A percentile compares a stretch with the other conserved stretches of the same genome.
These are phyloP conservation scores for Urophycis tenuis DNA, from an alignment of 2,797 vertebrate species.

Conservation along the genomic window DNA sequence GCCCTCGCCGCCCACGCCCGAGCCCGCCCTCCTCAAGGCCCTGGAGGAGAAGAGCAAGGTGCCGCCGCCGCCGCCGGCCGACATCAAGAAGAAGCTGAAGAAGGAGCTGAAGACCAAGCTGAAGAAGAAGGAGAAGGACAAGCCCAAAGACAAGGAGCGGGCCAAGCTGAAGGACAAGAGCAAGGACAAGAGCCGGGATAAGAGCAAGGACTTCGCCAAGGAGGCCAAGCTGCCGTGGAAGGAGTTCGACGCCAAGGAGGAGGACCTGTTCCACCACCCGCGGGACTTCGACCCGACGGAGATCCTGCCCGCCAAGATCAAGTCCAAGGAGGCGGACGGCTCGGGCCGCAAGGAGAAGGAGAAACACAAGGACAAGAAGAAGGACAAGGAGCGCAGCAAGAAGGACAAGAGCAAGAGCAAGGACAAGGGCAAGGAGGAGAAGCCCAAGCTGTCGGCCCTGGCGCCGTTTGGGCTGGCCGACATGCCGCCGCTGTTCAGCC, in stretches of 20 bases:
- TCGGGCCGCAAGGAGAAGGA: slow-evolving; percentile 85
- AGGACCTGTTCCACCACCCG: slow-evolving; percentile 72
- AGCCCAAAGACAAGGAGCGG: slow-evolving; percentile 83
- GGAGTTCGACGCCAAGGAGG: slow-evolving; percentile 78
- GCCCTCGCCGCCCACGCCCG: slow-evolving; percentile 87
- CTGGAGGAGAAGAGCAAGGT: slow-evolving; percentile 86
- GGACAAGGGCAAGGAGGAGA: slow-evolving; percentile 83
- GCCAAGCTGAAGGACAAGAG: slow-evolving; percentile 84
- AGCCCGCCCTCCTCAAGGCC: slow-evolving; percentile 80
- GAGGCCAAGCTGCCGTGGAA: slow-evolving; percentile 84
- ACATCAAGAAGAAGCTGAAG: slow-evolving; percentile 94
- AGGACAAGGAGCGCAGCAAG: slow-evolving; percentile 86
- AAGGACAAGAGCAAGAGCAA: slow-evolving; percentile 90
- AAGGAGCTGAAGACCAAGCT: slow-evolving; percentile 91
- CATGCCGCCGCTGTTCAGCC: slow-evolving; percentile 71
- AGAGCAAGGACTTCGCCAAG: slow-evolving; percentile 72
- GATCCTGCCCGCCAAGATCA: slow-evolving; percentile 70
- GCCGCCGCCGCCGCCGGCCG: slow-evolving; percentile 65
- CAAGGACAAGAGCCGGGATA: slow-evolving; percentile 80
- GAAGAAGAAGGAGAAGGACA: slow-evolving; percentile 89
- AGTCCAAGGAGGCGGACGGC: slow-evolving; percentile 79
- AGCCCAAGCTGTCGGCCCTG: slow-evolving; percentile 74
- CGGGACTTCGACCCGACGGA: slow-evolving; percentile 76
- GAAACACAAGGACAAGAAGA: slow-evolving; percentile 91
- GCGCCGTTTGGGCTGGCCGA: slow-evolving; percentile 74